A percentile compares a stretch with the other conserved stretches of the same genome.
These are phyloP conservation scores for Melierax canorus DNA, from an alignment of 2,113 vertebrate genomes.

Conservation along the genomic window DNA sequence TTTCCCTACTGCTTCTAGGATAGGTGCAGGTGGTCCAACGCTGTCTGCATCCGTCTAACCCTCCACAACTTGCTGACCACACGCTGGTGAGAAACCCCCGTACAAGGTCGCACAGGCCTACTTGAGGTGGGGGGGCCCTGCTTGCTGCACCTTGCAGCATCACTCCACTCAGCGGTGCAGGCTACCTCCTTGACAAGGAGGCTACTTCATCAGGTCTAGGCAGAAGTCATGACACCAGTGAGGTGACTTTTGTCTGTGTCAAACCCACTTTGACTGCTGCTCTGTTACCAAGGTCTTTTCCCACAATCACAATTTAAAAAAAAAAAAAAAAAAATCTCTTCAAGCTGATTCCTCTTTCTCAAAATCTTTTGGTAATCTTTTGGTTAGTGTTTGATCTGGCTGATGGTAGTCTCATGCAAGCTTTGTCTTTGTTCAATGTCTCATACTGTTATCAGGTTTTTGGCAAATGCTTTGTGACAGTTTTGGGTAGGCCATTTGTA, in stretches of 20 bases:
- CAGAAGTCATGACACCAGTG: neutral
- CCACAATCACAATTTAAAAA: neutral
- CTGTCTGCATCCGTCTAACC: neutral
- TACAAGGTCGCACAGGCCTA: neutral
- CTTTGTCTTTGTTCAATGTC: neutral
- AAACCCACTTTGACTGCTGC: neutral
- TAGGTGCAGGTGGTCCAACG: neutral
- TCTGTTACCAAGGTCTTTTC: neutral
- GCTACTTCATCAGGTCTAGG: neutral
- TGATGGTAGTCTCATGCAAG: neutral
- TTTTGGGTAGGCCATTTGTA: neutral
- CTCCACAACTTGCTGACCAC: neutral
- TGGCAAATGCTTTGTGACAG: neutral
- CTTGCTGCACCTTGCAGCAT: neutral
- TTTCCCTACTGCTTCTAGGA: neutral
- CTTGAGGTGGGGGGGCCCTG: neutral
- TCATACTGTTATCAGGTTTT: neutral
- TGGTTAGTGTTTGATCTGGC: neutral
- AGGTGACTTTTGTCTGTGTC: neutral
- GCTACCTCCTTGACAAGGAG: neutral
- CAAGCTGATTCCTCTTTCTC: neutral
- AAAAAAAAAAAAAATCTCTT: neutral
- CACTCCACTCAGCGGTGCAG: neutral
- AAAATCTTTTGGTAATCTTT: neutral
- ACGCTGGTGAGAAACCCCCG: rapidly evolving